Base-by-base conservation (phyloP, 2,113 vertebrate species). In the Smithornis capensis region DNA sequence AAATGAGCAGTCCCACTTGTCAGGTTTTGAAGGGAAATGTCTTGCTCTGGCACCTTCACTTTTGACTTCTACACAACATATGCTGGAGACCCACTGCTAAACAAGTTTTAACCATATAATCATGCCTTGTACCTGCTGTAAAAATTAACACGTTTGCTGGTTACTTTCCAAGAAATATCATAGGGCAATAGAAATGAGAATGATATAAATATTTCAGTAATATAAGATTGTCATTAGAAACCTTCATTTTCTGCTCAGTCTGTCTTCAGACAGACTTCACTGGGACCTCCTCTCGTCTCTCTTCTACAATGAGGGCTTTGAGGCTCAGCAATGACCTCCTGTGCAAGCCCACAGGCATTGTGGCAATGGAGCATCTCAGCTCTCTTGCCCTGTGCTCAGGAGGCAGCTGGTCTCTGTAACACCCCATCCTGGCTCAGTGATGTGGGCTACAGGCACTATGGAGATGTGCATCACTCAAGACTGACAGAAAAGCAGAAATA, bases 401-500 rank as follows among this genome's bases (percentile, higher is more conserved):
- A 78, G 40, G 60, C 80, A 79, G 42, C 19, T 60, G 55, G 35
- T 44, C 19, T 50, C 59, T 23, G 33, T 19, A 10, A 27, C 0
- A 1, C 10, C 68, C 0, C 0, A 24, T 12, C 31, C 25, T 28
- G 42, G 25, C 59, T 53, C 40, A 14, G 18, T 13, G 33, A 33
- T 18, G 45, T 6, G 37, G 47, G 13, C 53, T 64, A 29, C 27
- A 38, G 49, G 53, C 74, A 24, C 60, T 4, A 4, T 1, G 12
- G 71, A 80, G 76, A 57, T 0, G 0, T 3, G 1, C 8, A 42
- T 52, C 33, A 40, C 59, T 56, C 37, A 0, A 1, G 14, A 33
- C 33, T 52, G 70, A 76, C 27, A 73, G 35, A 38, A 85, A 15
- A 68, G 35, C 18, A 0, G 62, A 14, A 57, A 52, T 22, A 15